Evolutionary conservation across 2,888 invertebrate species (phyloP), one percentile per base, ranked within the genome.

Genomic region (Drosophila barbarae): DNA sequence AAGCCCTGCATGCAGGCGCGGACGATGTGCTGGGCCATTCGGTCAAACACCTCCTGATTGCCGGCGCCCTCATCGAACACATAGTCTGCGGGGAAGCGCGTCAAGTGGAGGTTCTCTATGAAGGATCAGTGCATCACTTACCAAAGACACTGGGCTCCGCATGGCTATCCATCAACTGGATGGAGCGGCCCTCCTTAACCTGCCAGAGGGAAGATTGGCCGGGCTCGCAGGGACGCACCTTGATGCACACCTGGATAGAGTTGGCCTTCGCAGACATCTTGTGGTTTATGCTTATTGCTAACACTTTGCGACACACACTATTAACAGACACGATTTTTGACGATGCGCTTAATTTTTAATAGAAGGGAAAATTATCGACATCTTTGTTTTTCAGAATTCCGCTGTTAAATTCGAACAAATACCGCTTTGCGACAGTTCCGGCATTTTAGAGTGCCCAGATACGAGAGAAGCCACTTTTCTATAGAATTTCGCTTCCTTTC

Each of bases 1-100:
- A 95, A 93, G 2, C 96, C 96, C 69, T 92, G 91, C 13, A 94
- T 90, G 1, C 94, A 93, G 0, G 94, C 92, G 69, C 93, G 91
- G 2, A 95, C 93, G 69, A 95, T 93, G 0, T 94, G 94, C 76
- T 92, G 92, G 0, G 94, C 94, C 72, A 95, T 90, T 58, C 91
- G 91, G 71, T 93, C 88, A 86, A 94, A 96, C 0, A 95, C 91
- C 53, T 92, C 90, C 52, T 88, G 85, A 38, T 67, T 67, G 41
- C 13, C 47, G 15, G 47, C 51, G 9, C 51, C 41, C 36, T 69
- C 60, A 12, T 69, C 67, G 83, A 95, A 95, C 21, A 95, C 93
- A 86, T 94, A 92, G 90, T 96, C 95, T 95, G 88, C 9, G 9
- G 12, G 35, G 7, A 23, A 2, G 13, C 21, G 38, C 5, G 21